These are phyloP conservation scores for Melinaea marsaeus DNA, from an alignment of 2,888 invertebrate species.

Conservation along the genomic window DNA sequence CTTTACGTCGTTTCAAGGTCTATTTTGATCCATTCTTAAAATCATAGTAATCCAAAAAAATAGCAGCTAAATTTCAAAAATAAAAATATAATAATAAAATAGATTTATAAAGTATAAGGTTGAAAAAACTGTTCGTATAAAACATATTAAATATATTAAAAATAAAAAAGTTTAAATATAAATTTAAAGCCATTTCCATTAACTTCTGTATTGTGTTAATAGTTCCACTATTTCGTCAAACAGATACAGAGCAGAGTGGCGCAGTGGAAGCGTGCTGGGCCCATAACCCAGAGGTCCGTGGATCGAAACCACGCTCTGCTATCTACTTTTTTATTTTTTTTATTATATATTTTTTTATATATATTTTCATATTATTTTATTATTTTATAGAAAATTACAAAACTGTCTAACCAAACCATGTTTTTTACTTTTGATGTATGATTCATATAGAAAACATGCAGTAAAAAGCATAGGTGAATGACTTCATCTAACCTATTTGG, in stretches of 20 bases:
- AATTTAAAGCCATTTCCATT: not conserved
- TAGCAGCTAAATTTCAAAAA: no score
- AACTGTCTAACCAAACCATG: not conserved
- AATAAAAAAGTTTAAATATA: not conserved
- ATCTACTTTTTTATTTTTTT: slow-evolving; percentile 36
- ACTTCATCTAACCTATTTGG: slow-evolving; percentile 21
- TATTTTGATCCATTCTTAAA: no score
- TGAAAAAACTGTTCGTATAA: no score
- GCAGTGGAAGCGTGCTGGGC: slow-evolving; percentile 91
- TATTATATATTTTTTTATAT: slow-evolving; percentile 1
- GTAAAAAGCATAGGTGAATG: slow-evolving; percentile 4
- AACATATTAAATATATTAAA: no score
- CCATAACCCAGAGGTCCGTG: slow-evolving; percentile 95
- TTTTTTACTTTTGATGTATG: not conserved
- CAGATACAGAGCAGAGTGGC: slow-evolving; percentile 81
- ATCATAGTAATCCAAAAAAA: no score
- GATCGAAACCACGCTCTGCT: slow-evolving; percentile 91
- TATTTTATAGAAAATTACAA: not conserved
- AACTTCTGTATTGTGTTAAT: not conserved
- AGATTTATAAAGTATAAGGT: no score
- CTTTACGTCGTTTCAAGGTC: no score
- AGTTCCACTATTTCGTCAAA: slow-evolving; percentile 2
- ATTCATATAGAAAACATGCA: not conserved
- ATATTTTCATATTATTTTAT: not conserved
- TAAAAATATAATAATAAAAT: no score